Evolutionary conservation across 2,113 vertebrate genomes (phyloP), one percentile per base, ranked within the genome.

Genomic region (Ia io): DNA sequence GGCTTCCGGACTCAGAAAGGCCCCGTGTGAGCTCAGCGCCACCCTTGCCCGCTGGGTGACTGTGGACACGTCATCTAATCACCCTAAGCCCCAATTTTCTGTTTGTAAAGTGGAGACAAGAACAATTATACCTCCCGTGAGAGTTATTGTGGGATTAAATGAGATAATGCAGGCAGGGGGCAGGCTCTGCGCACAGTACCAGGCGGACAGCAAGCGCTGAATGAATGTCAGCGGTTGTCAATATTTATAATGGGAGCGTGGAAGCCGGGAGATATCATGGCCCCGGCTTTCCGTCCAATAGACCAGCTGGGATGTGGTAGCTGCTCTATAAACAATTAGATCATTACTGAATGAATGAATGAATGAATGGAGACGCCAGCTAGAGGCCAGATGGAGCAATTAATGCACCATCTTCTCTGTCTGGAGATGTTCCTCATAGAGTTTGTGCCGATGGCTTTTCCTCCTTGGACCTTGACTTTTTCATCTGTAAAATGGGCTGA

Each of bases 81-180:
- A 73, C 83, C 17, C 32, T 70, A 93, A 91, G 83, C 37, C 69
- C 59, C 16, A 1, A 13, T 28, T 95, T 96, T 95, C 93, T 93
- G 83, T 84, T 79, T 93, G 79, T 83, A 79, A 90, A 88, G 7
- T 74, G 80, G 69, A 86, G 86, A 88, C 84, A 53, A 47, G 92
- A 76, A 53, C 71, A 49, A 67, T 86, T 14, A 69, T 22, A 80
- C 69, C 70, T 87, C 84, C 87, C 70, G 30, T 1, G 28, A 88
- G 78, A 78, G 78, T 63, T 23, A 56, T 10, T 40, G 44, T 35
- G 51, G 88, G 86, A 96, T 79, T 89, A 94, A 74, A 49, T 35
- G 91, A 86, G 83, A 93, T 44, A 74, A 74, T 22, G 49, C n/a
- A 9, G 11, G 77, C 76, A 18, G 65, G 30, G 37, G 47, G 22